A percentile compares a stretch with the other conserved stretches of the same genome.
Evolutionary conservation across 2,888 invertebrate species (phyloP).

Genomic region (Pseudanteris insignis): DNA sequence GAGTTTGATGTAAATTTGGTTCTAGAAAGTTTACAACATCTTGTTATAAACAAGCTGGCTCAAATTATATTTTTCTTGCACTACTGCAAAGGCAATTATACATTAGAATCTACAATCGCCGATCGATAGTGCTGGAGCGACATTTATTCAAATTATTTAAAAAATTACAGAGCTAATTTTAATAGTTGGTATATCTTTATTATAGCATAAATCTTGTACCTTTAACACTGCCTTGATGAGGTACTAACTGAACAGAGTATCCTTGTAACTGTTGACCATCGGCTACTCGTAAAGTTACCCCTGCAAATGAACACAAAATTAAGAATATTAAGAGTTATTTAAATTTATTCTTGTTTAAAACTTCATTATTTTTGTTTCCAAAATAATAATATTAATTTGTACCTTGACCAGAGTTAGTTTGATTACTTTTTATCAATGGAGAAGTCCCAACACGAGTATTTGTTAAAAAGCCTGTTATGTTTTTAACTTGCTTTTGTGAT

Average conservation of each 20-base stretch:
- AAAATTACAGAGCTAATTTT: no score
- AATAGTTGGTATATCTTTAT: no score
- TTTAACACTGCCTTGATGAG: slow-evolving; percentile 70
- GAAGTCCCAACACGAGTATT: slow-evolving; percentile 64
- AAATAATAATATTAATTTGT: no score
- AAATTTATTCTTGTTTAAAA: slow-evolving; percentile 1
- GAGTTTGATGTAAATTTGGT: slow-evolving; percentile 19
- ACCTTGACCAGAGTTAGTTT: slow-evolving; percentile 59
- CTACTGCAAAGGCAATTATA: slow-evolving; percentile 57
- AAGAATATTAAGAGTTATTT: slow-evolving; percentile 1
- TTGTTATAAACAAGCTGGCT: slow-evolving; percentile 65
- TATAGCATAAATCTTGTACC: no score
- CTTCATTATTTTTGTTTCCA: neutral
- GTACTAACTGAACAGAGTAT: slow-evolving; percentile 69
- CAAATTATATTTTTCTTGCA: slow-evolving; percentile 60
- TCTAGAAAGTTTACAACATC: slow-evolving; percentile 56
- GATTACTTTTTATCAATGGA: slow-evolving; percentile 63
- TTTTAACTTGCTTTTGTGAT: slow-evolving; percentile 54
- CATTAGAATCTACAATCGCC: slow-evolving; percentile 45
- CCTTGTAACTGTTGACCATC: slow-evolving; percentile 66
- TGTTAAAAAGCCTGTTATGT: slow-evolving; percentile 59
- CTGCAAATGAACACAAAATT: slow-evolving; percentile 48
- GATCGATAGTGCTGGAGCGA: slow-evolving; percentile 57
- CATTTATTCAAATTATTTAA: no score
- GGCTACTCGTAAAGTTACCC: slow-evolving; percentile 63